Evolutionary conservation across 2,113 vertebrate species (phyloP), one percentile per base, ranked within the genome.

Genomic region (Pterocles orientalis): DNA sequence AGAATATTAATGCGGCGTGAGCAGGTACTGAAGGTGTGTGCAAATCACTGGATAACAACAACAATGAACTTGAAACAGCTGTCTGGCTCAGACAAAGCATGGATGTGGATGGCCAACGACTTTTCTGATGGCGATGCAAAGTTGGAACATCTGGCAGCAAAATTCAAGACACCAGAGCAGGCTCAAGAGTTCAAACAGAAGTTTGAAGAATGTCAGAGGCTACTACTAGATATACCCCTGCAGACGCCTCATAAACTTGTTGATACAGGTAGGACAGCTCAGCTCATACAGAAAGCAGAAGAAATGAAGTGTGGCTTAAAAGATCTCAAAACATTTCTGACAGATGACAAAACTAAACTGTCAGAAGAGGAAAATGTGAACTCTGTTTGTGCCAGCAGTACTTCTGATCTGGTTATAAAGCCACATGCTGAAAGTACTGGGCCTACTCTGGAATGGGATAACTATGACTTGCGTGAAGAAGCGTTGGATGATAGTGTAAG

Each of bases 1-100:
- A 97, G 99, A 90, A 99, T 99, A 94, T 91, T 99, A 41, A 99
- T 99, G 99, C 98, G 99, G 70, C 98, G 99, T 95, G 99, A 99
- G 43, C 99, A 99, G 93, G 99, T 99, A 33, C 94, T 99, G 28
- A 99, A 99, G 94, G 99, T 99, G 18, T 99, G 99, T 85, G 99
- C 99, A 14, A 99, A 99, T 97, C 99, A 99, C 88, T 99, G 99
- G 99, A 99, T 99, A 96, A 99, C 99, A 2, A 99, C 99, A 72
- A 99, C 99, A 1, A 99, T 99, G 99, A 99, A 99, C 82, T 97
- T 99, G 39, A 99, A 99, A 91, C 99, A 98, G 7, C 97, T 99
- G 8, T 98, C 99, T 64, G 99, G 99, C 11, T 99, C 99, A 33
- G 99, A 99, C 82, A 98, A 99, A 94, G 99, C 99, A 1, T 99